Conservation (phyloP, 2,113 vertebrate genomes). For the Muntiacus reevesi region DNA sequence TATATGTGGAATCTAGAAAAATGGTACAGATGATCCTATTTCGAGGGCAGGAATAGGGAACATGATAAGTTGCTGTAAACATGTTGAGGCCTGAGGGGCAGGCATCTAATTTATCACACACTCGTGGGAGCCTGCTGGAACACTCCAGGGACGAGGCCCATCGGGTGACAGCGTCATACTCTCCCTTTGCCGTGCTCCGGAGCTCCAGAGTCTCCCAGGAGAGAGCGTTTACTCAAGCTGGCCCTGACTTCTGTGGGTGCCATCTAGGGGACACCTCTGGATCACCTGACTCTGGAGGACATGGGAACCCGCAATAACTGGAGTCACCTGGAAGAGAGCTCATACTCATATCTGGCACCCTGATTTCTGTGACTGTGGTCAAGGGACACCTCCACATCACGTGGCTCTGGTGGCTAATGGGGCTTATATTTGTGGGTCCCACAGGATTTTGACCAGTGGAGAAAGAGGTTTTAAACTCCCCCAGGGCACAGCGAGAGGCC, state of each 20-base stretch:
- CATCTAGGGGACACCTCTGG: background rate
- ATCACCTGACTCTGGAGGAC: background rate
- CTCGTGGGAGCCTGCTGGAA: background rate
- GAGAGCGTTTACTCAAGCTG: background rate
- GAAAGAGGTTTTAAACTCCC: background rate
- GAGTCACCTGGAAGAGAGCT: background rate
- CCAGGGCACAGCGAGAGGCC: background rate
- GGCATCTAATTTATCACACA: background rate
- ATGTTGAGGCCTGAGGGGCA: background rate
- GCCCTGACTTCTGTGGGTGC: background rate
- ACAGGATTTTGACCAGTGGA: background rate
- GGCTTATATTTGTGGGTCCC: background rate
- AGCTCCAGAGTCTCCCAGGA: background rate
- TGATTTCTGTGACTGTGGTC: background rate
- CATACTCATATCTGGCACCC: too few relatives aligned
- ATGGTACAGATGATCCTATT: background rate
- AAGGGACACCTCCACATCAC: background rate
- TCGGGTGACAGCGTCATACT: background rate
- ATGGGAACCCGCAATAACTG: too few relatives aligned
- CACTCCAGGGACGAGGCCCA: background rate
- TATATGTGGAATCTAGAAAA: background rate
- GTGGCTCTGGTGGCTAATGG: background rate
- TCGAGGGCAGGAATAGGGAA: background rate
- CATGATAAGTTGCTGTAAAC: background rate
- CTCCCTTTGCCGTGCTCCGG: background rate